phyloP scores from a whole-genome alignment of 1,140 invertebrate species.

The Drosophila eugracilis region DNA sequence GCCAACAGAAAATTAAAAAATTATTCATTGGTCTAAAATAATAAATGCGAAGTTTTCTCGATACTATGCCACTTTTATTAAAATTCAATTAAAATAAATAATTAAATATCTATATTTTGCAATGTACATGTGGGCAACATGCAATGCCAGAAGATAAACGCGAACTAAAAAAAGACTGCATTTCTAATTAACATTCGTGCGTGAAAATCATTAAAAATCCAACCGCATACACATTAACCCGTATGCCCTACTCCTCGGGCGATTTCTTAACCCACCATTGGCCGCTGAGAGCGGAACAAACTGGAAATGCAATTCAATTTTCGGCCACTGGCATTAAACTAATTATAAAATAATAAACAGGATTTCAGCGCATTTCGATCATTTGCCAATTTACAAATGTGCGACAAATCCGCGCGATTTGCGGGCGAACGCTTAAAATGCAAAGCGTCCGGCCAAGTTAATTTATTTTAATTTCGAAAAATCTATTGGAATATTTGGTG shows the following conservation, averaged over 20 bases:
- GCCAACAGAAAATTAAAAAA: background rate
- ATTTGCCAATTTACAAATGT: conserved; percentile 77
- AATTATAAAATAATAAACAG: conserved; percentile 82
- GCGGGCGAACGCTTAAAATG: conserved; percentile 61
- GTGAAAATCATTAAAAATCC: conserved; percentile 56
- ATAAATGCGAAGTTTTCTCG: conserved; percentile 20
- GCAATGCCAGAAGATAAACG: conserved; percentile 13
- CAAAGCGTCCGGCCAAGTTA: conserved; percentile 63
- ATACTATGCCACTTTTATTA: conserved; percentile 17
- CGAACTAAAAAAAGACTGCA: conserved; percentile 11
- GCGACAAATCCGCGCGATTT: conserved; percentile 69
- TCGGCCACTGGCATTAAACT: conserved; percentile 55
- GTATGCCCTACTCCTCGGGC: background rate
- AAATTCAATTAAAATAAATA: conserved; percentile 76
- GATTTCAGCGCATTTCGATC: conserved; percentile 70
- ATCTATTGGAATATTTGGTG: conserved; percentile 27
- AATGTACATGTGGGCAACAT: conserved; percentile 21
- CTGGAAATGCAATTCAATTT: conserved; percentile 66
- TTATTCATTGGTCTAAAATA: conserved; percentile 20
- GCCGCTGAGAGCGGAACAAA: conserved; percentile 1
- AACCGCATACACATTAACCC: conserved; percentile 40
- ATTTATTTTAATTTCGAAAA: conserved; percentile 75
- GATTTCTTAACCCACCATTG: conserved; percentile 10
- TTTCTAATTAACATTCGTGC: conserved; percentile 74
- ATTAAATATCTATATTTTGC: conserved; percentile 56